A percentile compares a stretch with the other conserved stretches of the same genome.
Conservation (phyloP, 2,888 invertebrate genomes). For the Sinotaia quadrata region DNA sequence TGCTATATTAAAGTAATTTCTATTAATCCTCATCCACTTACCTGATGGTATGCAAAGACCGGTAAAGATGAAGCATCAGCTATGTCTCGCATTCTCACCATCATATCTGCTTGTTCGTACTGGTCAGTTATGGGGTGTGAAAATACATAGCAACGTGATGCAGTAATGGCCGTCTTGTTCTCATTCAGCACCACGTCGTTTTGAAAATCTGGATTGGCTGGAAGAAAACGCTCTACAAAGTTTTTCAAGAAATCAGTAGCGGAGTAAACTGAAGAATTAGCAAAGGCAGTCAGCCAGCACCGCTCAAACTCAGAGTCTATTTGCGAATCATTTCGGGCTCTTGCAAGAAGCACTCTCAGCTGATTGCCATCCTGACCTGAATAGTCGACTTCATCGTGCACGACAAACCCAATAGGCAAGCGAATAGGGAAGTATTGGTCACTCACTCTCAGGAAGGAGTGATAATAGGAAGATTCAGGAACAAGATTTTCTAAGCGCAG, state of each 20-base stretch:
- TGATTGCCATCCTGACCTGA: neutral
- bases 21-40: too few relatives aligned
- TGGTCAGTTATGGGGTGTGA: constrained; percentile 84
- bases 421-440: constrained; percentile 39
- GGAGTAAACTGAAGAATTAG: constrained; percentile 22
- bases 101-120: constrained; percentile 49
- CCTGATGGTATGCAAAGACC: constrained; percentile 45
- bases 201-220: constrained; percentile 22
- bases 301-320: constrained; percentile 23
- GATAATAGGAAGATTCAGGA: constrained; percentile 51
- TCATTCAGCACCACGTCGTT: constrained; percentile 40
- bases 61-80: constrained; percentile 46
- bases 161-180: constrained; percentile 77
- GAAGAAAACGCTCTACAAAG: constrained; percentile 16
- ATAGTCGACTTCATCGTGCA: constrained; percentile 37
- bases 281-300: constrained; percentile 35
- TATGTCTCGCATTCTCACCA: constrained; percentile 51
- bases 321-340: constrained; percentile 8
- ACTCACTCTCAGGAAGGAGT: constrained; percentile 37
- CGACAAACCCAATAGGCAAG: constrained; percentile 42
- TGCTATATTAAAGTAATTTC: too few relatives aligned
- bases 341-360: constrained; percentile 9
- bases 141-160: constrained; percentile 74
- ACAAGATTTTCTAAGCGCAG: constrained; percentile 52
- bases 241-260: neutral